phyloP scores from a whole-genome alignment of 2,113 vertebrate species.

The Pantherophis guttatus region DNA sequence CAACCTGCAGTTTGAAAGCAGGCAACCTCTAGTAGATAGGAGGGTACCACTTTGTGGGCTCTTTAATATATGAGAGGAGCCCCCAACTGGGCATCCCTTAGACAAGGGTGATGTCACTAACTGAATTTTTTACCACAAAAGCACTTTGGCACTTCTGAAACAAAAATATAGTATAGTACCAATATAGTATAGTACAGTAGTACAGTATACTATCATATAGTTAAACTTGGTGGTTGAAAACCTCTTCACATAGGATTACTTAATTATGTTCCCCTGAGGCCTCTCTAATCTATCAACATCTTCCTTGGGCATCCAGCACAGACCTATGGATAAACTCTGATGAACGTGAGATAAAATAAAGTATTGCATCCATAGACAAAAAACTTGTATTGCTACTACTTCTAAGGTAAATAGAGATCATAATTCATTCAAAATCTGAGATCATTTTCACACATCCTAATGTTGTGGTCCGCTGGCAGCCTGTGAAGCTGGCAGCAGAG shows the following conservation, averaged over 20 bases:
- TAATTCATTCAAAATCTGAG: background rate
- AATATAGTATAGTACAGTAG: background rate
- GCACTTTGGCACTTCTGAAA: background rate
- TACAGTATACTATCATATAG: background rate
- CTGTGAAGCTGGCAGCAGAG: no score
- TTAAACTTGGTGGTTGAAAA: background rate
- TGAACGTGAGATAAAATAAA: background rate
- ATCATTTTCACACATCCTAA: background rate
- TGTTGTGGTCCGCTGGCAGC: no score
- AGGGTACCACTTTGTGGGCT: no score
- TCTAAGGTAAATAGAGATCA: background rate
- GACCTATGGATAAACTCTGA: background rate
- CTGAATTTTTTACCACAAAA: background rate
- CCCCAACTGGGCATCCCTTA: background rate
- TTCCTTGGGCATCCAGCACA: background rate
- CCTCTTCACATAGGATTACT: background rate
- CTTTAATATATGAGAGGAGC: background rate
- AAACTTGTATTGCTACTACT: background rate
- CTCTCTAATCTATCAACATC: background rate
- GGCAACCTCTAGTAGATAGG: background rate
- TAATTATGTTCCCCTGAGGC: background rate
- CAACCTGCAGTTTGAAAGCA: background rate
- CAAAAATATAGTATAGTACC: background rate
- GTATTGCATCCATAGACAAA: background rate
- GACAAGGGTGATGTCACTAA: background rate